phyloP scores from a whole-genome alignment of 2,888 invertebrate genomes.

The Lasioglossum malachurum region DNA sequence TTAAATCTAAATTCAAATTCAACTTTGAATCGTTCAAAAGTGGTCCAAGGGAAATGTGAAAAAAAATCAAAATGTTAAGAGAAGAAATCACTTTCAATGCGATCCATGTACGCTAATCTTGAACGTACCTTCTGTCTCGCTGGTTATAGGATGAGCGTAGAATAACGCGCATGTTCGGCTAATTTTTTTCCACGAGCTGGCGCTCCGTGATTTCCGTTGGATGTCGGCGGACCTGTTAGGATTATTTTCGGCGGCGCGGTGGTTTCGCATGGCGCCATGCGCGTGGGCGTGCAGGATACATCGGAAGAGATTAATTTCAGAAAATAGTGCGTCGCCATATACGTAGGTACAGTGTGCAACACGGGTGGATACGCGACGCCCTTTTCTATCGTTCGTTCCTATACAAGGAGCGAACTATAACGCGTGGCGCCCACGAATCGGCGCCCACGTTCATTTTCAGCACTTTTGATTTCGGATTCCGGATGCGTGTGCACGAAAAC shows the following conservation, averaged over 20 bases:
- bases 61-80: too few species aligned
- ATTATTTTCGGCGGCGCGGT: background rate
- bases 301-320: slow-evolving; percentile 46
- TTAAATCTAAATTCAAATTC: too few species aligned
- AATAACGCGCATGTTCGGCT: too few species aligned
- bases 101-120: too few species aligned
- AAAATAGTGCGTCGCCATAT: slow-evolving; percentile 43
- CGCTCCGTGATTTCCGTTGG: background rate
- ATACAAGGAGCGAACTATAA: slow-evolving; percentile 63
- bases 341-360: slow-evolving; percentile 15
- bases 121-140: too few species aligned
- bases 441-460: slow-evolving; percentile 51
- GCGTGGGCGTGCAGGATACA: slow-evolving; percentile 22
- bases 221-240: background rate
- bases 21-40: too few species aligned
- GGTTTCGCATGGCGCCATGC: slow-evolving; percentile 24
- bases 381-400: slow-evolving; percentile 54
- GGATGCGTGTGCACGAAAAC: slow-evolving; percentile 37
- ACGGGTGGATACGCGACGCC: slow-evolving; percentile 19
- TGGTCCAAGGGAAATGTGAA: too few species aligned
- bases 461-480: slow-evolving; percentile 40
- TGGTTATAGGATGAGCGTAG: too few species aligned
- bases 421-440: slow-evolving; percentile 48
- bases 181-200: background rate
- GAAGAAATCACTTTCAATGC: too few species aligned